A percentile compares a stretch with the other conserved stretches of the same genome.
phyloP scores from a whole-genome alignment of 2,797 vertebrate species.

The Brachyrhaphis roseni region DNA sequence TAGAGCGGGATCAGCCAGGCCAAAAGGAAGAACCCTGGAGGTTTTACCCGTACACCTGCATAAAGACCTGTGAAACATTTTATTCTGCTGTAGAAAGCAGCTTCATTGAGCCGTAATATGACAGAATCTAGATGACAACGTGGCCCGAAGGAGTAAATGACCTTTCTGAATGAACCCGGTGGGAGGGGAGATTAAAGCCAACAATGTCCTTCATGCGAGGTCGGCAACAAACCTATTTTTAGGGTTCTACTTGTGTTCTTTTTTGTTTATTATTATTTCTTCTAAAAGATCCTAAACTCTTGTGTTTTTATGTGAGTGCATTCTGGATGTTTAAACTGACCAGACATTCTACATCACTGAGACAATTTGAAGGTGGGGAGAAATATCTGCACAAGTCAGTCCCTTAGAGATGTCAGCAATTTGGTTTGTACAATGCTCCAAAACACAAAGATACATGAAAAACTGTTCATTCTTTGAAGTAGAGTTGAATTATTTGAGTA shows the following conservation, averaged over 20 bases:
- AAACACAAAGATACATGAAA: constrained; percentile 2
- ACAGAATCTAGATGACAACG: constrained; percentile 24
- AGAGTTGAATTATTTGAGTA: background rate
- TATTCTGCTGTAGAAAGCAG: background rate
- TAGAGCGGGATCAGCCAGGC: background rate
- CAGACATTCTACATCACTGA: constrained; percentile 28
- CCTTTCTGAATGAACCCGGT: constrained; percentile 22
- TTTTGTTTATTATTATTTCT: background rate
- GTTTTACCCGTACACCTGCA: background rate
- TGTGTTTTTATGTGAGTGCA: constrained; percentile 19
- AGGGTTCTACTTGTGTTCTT: background rate
- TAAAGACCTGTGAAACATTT: background rate
- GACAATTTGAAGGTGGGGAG: constrained; percentile 13
- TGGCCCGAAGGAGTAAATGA: constrained; percentile 13
- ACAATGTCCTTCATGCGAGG: constrained; percentile 25
- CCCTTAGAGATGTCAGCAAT: constrained; percentile 15
- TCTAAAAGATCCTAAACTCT: background rate
- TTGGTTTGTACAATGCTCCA: constrained; percentile 10
- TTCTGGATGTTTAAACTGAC: constrained; percentile 19
- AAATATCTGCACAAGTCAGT: constrained; percentile 13
- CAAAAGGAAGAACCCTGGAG: constrained; percentile 3
- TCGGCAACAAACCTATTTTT: constrained; percentile 16
- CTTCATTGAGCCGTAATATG: constrained; percentile 4
- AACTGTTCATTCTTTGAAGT: background rate
- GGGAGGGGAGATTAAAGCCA: constrained; percentile 30